Evolutionary conservation across 92 coral and sea anemone species (phyloP), one percentile per base, ranked within the genome.

Genomic region (Epizoanthus stellaris): DNA sequence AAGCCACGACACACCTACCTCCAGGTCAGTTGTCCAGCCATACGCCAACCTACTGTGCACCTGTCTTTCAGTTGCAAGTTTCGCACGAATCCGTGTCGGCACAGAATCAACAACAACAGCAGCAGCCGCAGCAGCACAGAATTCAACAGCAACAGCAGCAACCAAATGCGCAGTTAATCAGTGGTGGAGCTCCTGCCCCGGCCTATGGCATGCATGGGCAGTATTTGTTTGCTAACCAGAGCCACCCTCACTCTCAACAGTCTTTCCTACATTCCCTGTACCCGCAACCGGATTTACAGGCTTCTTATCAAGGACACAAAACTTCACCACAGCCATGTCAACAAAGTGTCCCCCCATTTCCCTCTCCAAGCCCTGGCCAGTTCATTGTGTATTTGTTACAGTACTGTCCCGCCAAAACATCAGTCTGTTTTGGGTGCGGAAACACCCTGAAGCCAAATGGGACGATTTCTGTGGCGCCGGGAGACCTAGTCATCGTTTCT

Each of bases 401-500:
- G 70, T 77, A 47, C 49, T 77, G 53, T 60, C 83, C 83, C 10
- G 9, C 73, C n/a, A 15, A 77, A 60, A 77, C 83, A 77, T 77
- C 83, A 11, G 21, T 17, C 36, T 77, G 43, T 20, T 77, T 77
- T 20, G 16, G 83, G 30, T 56, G 83, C 25, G 69, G 70, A 8
- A 49, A 70, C 25, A 3, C 34, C 73, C 75, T 64, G 9, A 80
- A 80, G 39, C 85, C 72, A 25, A 71, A 66, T 40, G 73, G 73
- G 30, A 10, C 9, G 7, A 80, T 80, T 40, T 57, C 53, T 6
- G 66, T 5, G 15, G 17, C 74, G 40, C 85, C 85, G 3, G 25
- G 59, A 34, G 85, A 80, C 39, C 53, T 80, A 23, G 85, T 80
- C 23, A 77, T 77, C 47, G 83, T 20, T 14, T 77, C 83, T n/a